A percentile compares a stretch with the other conserved stretches of the same genome.
Conservation (phyloP, 2,888 invertebrate genomes). For the Notodonta dromedarius region DNA sequence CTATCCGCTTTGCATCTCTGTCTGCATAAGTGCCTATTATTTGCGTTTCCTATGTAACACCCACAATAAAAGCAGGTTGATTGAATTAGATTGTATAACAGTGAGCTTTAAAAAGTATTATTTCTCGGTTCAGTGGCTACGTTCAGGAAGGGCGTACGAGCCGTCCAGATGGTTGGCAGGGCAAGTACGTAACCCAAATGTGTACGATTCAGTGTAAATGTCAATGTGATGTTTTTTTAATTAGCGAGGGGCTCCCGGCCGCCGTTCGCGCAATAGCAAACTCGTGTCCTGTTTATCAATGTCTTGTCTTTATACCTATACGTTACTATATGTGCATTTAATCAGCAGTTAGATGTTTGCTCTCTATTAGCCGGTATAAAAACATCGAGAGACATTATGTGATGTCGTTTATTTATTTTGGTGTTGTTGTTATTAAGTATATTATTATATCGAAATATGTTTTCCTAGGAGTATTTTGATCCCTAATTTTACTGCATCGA, state of each 20-base stretch:
- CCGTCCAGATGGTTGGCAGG: slow-evolving; percentile 99
- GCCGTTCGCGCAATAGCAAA: slow-evolving; percentile 66
- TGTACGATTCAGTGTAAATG: slow-evolving; percentile 73
- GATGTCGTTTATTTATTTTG: slow-evolving; percentile 78
- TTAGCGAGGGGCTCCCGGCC: slow-evolving; percentile 50
- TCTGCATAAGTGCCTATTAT: slow-evolving; percentile 63
- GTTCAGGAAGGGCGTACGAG: slow-evolving; percentile 99
- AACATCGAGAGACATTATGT: slow-evolving; percentile 73
- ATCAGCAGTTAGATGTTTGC: slow-evolving; percentile 81
- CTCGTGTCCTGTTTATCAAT: slow-evolving; percentile 78
- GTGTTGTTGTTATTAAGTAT: slow-evolving; percentile 71
- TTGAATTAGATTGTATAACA: slow-evolving; percentile 49
- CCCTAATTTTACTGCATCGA: slow-evolving; percentile 77
- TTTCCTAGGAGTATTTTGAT: slow-evolving; percentile 75
- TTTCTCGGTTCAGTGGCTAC: slow-evolving; percentile 95
- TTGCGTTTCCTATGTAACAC: slow-evolving; percentile 57
- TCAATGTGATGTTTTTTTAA: slow-evolving; percentile 74
- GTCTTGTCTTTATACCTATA: slow-evolving; percentile 70
- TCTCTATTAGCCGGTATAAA: slow-evolving; percentile 76
- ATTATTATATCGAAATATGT: slow-evolving; percentile 52
- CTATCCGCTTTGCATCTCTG: slow-evolving; percentile 72
- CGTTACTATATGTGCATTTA: slow-evolving; percentile 81
- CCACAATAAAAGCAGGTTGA: slow-evolving; percentile 54
- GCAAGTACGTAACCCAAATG: slow-evolving; percentile 94
- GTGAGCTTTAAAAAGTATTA: slow-evolving; percentile 67